Base-by-base conservation (phyloP, 2,888 invertebrate species). In the Acleris cristana region DNA sequence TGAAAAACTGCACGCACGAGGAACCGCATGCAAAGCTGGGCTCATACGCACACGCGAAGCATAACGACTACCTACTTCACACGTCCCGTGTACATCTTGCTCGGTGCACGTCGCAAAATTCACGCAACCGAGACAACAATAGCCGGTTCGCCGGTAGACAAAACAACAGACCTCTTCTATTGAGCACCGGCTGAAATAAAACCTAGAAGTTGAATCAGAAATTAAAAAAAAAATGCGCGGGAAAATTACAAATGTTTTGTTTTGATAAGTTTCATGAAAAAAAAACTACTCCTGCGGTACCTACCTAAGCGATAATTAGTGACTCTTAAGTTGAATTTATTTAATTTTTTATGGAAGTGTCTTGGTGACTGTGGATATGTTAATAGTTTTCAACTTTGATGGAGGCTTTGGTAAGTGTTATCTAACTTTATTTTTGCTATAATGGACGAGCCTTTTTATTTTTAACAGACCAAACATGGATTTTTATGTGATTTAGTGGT, bases 41-140 rank as follows among this genome's bases (percentile, higher is more conserved):
- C 55, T 53, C 40, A 34, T 58, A 61, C 70, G 53, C 45, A 48
- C 65, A 63, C 70, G 68, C 69, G 57, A 67, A 65, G 63, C 44
- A 56, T 59, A 64, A 69, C 69, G 69, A 26, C 26, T 26, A 23
- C 3, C 66, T 72, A 69, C 69, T 74, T 78, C 81, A 82, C 73
- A 81, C 75, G 75, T 72, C 69, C 70, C 57, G 72, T 71, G 80
- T 75, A 74, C 75, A 73, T 70, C 74, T 71, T 55, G 60, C 63
- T 69, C 69, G 62, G 69, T 74, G 75, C 79, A 79, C 78, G 80
- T 75, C 72, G 73, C 74, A 65, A 61, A 71, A 71, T 64, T 67
- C 70, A 57, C 67, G 62, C 66, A 69, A 58, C 45, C 54, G 49
- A 54, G 61, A 54, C 40, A 62, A 60, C 45, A 61, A 59, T 45